Base-by-base conservation (phyloP, 2,888 invertebrate species). In the Tachina lurida region DNA sequence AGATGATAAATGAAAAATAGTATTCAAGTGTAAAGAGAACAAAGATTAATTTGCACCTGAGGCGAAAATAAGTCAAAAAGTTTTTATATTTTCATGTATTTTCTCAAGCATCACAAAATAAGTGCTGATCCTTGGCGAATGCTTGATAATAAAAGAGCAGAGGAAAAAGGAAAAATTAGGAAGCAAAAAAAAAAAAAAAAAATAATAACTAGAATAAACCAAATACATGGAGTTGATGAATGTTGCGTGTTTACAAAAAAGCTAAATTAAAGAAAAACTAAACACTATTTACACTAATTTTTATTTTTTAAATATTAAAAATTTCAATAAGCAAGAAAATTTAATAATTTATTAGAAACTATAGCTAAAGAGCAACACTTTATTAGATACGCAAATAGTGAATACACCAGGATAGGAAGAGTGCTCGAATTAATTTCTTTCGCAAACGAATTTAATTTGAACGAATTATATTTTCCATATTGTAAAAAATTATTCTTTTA, bases 31-130 rank as follows among this genome's bases (percentile, higher is more conserved):
- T 83, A 86, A 79, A 83, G 56, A 76, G 83, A 80, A 83, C 76
- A 83, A 83, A 83, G 86, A 83, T 86, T 86, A 86, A 86, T 86
- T 83, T 86, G 79, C 86, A 86, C 86, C 86, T 86, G 86, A 86
- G 82, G 79, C 71, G 76, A 76, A 79, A 54, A 71, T 73, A 83
- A 86, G 82, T 86, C 78, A 79, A 63, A 83, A 82, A 79, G 43
- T 68, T 81, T 77, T 74, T 77, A 43, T 60, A 62, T 76, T 76
- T 67, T 12, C 73, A 68, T 84, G 54, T 54, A 81, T 68, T 84
- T 78, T 60, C 58, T 73, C 73, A 84, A 81, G 63, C 75, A 75
- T 75, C 65, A 71, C 84, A 22, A 47, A 80, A 76, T 71, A 80
- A 84, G 71, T 80, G 80, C 84, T 84, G 84, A 80, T 84, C 76